phyloP scores from a whole-genome alignment of 2,797 vertebrate genomes.

The Miichthys miiuy region DNA sequence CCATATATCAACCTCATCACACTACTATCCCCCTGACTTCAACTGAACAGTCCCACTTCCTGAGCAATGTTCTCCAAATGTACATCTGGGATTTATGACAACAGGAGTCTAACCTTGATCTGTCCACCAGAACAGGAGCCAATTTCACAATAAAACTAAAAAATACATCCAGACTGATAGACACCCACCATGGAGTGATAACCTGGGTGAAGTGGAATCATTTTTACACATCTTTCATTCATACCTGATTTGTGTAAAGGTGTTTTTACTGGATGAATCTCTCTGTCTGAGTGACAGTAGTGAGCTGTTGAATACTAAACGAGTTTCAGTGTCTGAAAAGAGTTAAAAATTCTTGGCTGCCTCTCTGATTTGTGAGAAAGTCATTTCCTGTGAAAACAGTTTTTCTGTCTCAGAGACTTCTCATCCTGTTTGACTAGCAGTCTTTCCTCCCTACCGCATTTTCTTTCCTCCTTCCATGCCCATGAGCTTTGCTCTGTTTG shows the following conservation, averaged over 20 bases:
- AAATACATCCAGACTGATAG: not conserved
- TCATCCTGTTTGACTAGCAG: slow-evolving; percentile 73
- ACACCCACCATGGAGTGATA: slow-evolving; percentile 11
- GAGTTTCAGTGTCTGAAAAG: not conserved
- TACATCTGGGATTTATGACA: slow-evolving; percentile 70
- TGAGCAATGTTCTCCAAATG: slow-evolving; percentile 17
- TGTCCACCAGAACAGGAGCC: slow-evolving; percentile 30
- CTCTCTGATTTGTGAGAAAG: slow-evolving; percentile 69
- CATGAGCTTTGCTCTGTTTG: not conserved
- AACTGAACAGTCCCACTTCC: slow-evolving; percentile 16
- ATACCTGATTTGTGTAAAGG: slow-evolving; percentile 6
- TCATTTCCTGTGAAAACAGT: slow-evolving; percentile 72
- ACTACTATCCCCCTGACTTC: not conserved
- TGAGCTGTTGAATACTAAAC: slow-evolving; percentile 12
- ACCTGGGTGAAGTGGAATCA: slow-evolving; percentile 9
- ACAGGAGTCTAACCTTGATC: slow-evolving; percentile 5
- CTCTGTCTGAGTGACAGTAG: not conserved
- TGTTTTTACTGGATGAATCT: slow-evolving; percentile 19
- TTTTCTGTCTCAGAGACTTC: slow-evolving; percentile 55
- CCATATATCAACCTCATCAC: slow-evolving; percentile 32
- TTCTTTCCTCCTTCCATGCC: slow-evolving; percentile 24
- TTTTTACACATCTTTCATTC: not conserved
- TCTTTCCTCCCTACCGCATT: slow-evolving; percentile 53
- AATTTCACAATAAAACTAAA: not conserved
- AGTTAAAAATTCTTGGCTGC: slow-evolving; percentile 55